Percentiles rank a stretch among this genome's conserved stretches.
These are phyloP conservation scores for Tinamus major DNA, from an alignment of 2,797 vertebrate species.

Conservation along the genomic window DNA sequence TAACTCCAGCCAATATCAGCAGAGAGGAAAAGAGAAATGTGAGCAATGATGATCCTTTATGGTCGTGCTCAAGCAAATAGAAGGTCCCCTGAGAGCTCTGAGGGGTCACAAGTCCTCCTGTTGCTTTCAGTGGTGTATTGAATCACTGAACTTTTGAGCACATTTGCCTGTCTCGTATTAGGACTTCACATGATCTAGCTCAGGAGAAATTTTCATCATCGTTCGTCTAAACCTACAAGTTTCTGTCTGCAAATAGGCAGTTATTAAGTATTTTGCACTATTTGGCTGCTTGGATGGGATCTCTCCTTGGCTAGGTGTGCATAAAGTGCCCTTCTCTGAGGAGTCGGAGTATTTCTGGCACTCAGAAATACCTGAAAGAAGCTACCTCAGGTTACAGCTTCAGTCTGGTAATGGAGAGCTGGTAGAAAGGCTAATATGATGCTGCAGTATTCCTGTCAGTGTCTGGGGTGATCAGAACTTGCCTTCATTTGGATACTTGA, in stretches of 20 bases:
- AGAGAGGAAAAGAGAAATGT: constrained; percentile 90
- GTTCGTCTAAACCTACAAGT: background rate
- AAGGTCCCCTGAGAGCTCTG: background rate
- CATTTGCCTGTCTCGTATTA: background rate
- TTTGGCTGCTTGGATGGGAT: background rate
- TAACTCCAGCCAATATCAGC: constrained; percentile 93
- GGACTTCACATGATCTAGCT: background rate
- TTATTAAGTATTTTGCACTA: background rate
- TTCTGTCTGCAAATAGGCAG: background rate
- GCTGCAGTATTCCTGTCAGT: background rate
- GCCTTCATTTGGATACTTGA: background rate
- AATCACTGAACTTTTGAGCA: background rate
- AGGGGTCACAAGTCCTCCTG: background rate
- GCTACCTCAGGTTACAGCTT: background rate
- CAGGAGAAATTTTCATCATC: background rate
- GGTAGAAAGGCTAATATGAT: background rate
- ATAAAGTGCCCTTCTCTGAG: background rate
- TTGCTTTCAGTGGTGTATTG: background rate
- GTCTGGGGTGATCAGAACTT: constrained; percentile 9
- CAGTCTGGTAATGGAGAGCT: background rate
- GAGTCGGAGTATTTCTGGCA: background rate
- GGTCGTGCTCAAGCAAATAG: background rate
- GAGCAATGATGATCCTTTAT: constrained; percentile 19
- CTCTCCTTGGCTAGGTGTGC: background rate
- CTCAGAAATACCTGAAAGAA: constrained; percentile 1